These are phyloP conservation scores for Hozukius guyotensis DNA, from an alignment of 2,797 vertebrate genomes.

Conservation along the genomic window DNA sequence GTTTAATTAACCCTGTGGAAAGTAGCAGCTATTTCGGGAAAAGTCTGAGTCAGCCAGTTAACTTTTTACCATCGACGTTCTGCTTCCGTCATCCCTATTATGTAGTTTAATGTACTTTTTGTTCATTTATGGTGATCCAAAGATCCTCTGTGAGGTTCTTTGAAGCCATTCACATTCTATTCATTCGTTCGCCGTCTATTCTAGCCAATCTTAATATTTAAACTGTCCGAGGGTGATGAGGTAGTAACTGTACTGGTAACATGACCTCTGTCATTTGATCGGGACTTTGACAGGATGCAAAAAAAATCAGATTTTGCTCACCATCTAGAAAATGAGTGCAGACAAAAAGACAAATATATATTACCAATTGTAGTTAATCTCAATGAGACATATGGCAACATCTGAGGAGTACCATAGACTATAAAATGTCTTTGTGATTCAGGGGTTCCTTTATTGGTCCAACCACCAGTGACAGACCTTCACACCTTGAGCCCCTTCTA, in stretches of 20 bases:
- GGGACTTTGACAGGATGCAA: not conserved
- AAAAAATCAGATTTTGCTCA: not conserved
- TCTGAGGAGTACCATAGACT: not conserved
- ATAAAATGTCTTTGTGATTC: not conserved
- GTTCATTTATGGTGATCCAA: not conserved
- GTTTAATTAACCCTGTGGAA: slow-evolving; percentile 3
- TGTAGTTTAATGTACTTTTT: not conserved
- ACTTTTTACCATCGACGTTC: not conserved
- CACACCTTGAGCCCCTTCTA: not conserved
- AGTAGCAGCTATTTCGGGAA: slow-evolving; percentile 10
- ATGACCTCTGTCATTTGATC: not conserved
- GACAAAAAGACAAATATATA: not conserved
- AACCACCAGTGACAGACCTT: not conserved
- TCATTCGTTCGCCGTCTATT: too few species aligned
- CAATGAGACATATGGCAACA: not conserved
- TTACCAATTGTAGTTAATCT: not conserved
- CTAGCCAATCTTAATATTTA: not conserved
- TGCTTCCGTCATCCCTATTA: not conserved
- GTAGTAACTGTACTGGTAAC: not conserved
- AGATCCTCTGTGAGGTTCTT: not conserved
- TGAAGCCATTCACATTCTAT: not conserved
- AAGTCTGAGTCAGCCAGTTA: slow-evolving; percentile 18
- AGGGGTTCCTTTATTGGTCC: not conserved
- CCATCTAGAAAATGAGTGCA: not conserved
- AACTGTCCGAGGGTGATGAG: not conserved